Evolutionary conservation across 1,140 invertebrate genomes (phyloP), one percentile per base, ranked within the genome.

Genomic region (Rhagoletis zephyria): DNA sequence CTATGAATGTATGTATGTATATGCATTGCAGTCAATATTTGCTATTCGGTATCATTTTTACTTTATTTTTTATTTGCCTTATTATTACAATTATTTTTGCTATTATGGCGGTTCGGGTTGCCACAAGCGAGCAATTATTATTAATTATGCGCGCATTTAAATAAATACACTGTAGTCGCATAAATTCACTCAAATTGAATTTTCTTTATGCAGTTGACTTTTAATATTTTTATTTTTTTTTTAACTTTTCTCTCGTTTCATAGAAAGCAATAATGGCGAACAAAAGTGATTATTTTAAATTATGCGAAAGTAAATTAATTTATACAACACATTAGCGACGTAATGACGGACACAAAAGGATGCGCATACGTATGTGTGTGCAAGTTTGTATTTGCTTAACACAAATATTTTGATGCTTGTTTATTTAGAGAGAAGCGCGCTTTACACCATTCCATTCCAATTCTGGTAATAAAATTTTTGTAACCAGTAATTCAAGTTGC

Each of bases 121-220:
- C 74, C 48, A 56, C 48, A 56, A 30, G 74, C 74, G 45, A 2
- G 74, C 74, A 81, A 81, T 81, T 81, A 81, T 56, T 81, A 81
- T 81, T 81, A 81, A 81, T 81, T 81, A 81, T 10, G 45, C n/a
- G 4, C 48, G 45, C 74, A 16, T 56, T 56, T 10, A 81, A 81
- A 9, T 81, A 19, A 51, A 81, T 56, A 81, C 74, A 56, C 45
- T 30, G 74, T 81, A 48, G 74, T 3, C n/a, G 3, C 74, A 56
- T 81, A 81, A 81, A 81, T 81, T 56, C 56, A 7, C 16, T n/a
- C n/a, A 81, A 81, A 81, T 81, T 81, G n/a, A 81, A 81, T 59
- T 81, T 81, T 81, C 16, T 81, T 81, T 56, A 56, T n/a, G 56
- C 5, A 19, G 0, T 19, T 4, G 64, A 30, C 64, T 30, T 30